Base-by-base conservation (phyloP, 2,888 invertebrate genomes). In the Lochmaea crataegi region DNA sequence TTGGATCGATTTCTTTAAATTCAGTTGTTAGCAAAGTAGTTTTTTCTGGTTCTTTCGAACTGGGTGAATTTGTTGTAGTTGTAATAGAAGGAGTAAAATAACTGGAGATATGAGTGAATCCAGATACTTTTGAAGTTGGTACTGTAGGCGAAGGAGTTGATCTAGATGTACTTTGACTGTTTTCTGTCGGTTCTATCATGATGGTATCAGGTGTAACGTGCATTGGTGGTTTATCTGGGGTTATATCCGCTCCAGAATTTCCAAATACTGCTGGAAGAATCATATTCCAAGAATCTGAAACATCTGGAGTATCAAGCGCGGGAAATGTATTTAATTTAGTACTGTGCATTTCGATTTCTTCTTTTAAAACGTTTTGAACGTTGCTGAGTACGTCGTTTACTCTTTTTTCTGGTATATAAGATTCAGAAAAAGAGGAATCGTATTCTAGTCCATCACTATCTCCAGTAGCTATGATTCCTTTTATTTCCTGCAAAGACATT, bases 401-500 rank as follows among this genome's bases (percentile, higher is more conserved):
- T 85, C 92, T 91, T 75, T 90, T 91, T 77, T 91, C 90, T 0
- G 92, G 90, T 63, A 84, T 76, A 65, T 84, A 83, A 5, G 80
- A 80, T 41, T 80, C 78, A 4, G 82, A 79, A 10, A 83, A 80
- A 84, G 79, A 88, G 84, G 86, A 88, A 87, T 74, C 90, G 85
- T 84, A 89, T 86, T 78, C 89, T 87, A 80, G 89, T 87, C 81
- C 91, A 61, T 92, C 91, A 72, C 92, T 92, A 83, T 94, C 94
- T 0, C 94, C 94, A 0, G 95, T 93, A 0, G 95, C 95, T 45
- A 95, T 94, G 74, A 96, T 93, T 57, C 94, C 92, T 84, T 94
- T 94, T 77, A 96, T 95, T 87, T 96, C 94, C 82, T 94, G 91
- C 80, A 94, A 87, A 9, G 95, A 94, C 95, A 96, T 96, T 45